Conservation (phyloP, 2,888 invertebrate genomes). For the Dicycla oo region DNA sequence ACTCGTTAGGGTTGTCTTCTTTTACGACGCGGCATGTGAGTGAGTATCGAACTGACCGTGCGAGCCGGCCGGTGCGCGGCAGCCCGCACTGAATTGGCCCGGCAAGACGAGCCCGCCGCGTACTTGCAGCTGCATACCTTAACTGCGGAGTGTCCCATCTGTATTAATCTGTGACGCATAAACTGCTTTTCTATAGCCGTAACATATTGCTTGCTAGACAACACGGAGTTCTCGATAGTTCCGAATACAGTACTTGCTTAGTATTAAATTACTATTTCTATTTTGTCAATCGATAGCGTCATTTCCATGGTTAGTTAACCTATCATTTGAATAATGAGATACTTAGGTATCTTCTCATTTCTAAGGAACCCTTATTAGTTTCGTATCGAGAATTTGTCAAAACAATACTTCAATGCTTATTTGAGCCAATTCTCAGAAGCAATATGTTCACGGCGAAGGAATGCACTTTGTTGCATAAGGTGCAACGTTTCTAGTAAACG, state of each 20-base stretch:
- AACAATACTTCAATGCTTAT: conserved; percentile 2
- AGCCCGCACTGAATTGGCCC: no score
- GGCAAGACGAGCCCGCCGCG: no score
- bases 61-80: no score
- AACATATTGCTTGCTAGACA: neutral
- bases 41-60: no score
- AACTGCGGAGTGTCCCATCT: no score
- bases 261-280: neutral
- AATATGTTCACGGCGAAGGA: conserved; percentile 40
- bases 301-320: neutral
- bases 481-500: conserved; percentile 49
- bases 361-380: neutral
- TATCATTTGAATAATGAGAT: no score
- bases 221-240: neutral
- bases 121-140: no score
- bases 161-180: no score
- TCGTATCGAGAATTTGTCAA: neutral
- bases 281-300: neutral
- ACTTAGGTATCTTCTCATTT: neutral
- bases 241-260: neutral
- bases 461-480: conserved; percentile 55
- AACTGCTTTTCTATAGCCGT: neutral
- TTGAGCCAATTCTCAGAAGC: conserved; percentile 47
- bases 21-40: no score
- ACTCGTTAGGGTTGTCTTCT: no score